Conservation (phyloP, 2,888 invertebrate species). For the Drosophila kuntzei region DNA sequence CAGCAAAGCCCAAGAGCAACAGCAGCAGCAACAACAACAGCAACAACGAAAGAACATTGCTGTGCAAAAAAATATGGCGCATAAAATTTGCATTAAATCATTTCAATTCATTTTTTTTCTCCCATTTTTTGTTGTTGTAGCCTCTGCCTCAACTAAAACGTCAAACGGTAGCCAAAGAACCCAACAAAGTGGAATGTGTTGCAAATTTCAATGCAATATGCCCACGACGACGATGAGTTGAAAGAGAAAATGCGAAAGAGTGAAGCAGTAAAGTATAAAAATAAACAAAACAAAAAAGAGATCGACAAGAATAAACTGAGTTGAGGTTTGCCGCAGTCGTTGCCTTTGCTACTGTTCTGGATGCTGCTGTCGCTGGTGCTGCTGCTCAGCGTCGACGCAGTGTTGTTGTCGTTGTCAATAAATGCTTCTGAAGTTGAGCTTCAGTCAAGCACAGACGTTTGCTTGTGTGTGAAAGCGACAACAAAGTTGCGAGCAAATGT, state of each 20-base stretch:
- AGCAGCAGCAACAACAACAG: conserved; percentile 4
- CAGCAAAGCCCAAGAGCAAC: conserved; percentile 24
- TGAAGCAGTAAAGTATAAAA: conserved; percentile 58
- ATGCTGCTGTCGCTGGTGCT: conserved; percentile 26
- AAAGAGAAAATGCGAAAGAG: conserved; percentile 40
- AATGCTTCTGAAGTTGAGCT: conserved; percentile 58
- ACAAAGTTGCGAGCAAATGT: conserved; percentile 19
- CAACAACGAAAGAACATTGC: conserved; percentile 24
- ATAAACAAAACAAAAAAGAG: conserved; percentile 70
- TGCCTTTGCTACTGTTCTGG: conserved; percentile 48
- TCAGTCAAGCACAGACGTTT: conserved; percentile 29
- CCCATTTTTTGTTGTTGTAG: conserved; percentile 9
- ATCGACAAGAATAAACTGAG: conserved; percentile 68
- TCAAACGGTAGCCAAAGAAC: conserved; percentile 73
- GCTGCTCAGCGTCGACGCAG: conserved; percentile 36
- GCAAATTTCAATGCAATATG: conserved; percentile 81
- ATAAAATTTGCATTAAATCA: conserved; percentile 80
- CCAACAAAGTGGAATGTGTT: conserved; percentile 72
- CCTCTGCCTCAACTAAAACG: conserved; percentile 50
- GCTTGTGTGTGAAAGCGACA: conserved; percentile 10
- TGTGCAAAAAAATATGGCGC: conserved; percentile 66
- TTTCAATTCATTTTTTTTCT: conserved; percentile 41
- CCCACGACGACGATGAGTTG: conserved; percentile 42
- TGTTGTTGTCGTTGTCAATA: conserved; percentile 58
- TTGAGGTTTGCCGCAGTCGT: conserved; percentile 37